These are phyloP conservation scores for Holocentrus rufus DNA, from an alignment of 2,797 vertebrate genomes.

Conservation along the genomic window DNA sequence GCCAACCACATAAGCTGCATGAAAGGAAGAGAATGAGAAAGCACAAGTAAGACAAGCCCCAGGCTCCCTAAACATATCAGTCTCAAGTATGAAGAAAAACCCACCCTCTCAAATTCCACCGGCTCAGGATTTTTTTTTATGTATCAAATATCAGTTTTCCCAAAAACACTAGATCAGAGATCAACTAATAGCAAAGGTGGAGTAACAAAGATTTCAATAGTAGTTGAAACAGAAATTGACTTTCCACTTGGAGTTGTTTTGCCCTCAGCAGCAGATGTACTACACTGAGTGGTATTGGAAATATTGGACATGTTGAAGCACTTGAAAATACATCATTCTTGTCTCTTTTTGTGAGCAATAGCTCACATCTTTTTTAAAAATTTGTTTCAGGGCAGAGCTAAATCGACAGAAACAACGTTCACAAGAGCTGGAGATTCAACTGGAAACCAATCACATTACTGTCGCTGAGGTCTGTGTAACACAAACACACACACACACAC, in stretches of 20 bases:
- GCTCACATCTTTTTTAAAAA: background rate
- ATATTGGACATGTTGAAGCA: constrained; percentile 26
- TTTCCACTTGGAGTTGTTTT: constrained; percentile 38
- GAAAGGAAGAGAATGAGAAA: background rate
- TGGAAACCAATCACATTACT: constrained; percentile 86
- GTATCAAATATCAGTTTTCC: background rate
- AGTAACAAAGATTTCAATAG: constrained; percentile 19
- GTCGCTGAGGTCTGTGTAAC: constrained; percentile 84
- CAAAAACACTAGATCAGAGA: constrained; percentile 22
- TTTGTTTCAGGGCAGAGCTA: constrained; percentile 87
- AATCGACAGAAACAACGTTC: constrained; percentile 88
- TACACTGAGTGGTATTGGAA: constrained; percentile 15
- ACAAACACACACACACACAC: background rate
- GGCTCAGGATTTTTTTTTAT: background rate
- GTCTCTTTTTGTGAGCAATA: constrained; percentile 9
- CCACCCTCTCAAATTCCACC: background rate
- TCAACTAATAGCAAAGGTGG: constrained; percentile 21
- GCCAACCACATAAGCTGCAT: background rate
- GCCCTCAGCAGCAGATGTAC: constrained; percentile 20
- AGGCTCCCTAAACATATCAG: background rate
- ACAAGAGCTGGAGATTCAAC: constrained; percentile 87
- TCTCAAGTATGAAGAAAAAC: background rate
- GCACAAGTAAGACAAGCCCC: background rate
- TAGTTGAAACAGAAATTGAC: constrained; percentile 37
- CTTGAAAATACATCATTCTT: constrained; percentile 23